Conservation (phyloP, 2,797 vertebrate genomes). For the Scomberomorus guttatus region DNA sequence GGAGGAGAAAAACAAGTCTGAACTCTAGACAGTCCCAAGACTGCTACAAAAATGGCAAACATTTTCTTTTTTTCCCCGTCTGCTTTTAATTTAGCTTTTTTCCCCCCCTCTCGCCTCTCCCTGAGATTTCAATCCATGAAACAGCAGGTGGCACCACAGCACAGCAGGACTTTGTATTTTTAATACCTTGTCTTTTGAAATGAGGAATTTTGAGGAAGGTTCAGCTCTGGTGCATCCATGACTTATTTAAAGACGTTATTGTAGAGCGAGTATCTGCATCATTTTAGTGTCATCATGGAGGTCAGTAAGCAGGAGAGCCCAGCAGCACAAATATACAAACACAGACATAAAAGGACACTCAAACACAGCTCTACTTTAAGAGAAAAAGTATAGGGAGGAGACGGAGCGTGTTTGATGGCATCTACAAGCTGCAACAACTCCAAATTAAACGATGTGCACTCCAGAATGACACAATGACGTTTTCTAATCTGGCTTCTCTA, state of each 20-base stretch:
- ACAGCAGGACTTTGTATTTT: conserved; percentile 48
- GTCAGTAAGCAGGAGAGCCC: neutral
- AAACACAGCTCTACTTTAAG: neutral
- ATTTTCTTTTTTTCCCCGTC: conserved; percentile 22
- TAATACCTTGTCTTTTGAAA: conserved; percentile 41
- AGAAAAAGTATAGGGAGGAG: neutral
- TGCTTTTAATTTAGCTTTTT: conserved; percentile 39
- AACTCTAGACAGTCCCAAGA: conserved; percentile 66
- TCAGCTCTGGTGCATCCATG: conserved; percentile 36
- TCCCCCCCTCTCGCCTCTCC: neutral
- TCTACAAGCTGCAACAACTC: neutral
- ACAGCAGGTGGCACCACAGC: conserved; percentile 58
- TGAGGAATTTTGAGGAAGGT: conserved; percentile 40
- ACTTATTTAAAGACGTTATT: conserved; percentile 3
- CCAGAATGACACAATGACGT: too few species aligned
- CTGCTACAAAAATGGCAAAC: conserved; percentile 56
- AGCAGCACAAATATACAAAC: neutral
- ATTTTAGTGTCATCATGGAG: conserved; percentile 8
- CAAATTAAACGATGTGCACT: too few species aligned
- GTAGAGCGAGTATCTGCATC: neutral
- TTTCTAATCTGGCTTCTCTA: too few species aligned
- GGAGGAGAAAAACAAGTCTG: conserved; percentile 63
- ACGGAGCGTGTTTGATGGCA: neutral
- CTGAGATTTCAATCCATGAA: conserved; percentile 51
- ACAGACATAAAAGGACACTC: neutral